Evolutionary conservation across 2,888 invertebrate species (phyloP).

Genomic region (Acholoe squamosa): DNA sequence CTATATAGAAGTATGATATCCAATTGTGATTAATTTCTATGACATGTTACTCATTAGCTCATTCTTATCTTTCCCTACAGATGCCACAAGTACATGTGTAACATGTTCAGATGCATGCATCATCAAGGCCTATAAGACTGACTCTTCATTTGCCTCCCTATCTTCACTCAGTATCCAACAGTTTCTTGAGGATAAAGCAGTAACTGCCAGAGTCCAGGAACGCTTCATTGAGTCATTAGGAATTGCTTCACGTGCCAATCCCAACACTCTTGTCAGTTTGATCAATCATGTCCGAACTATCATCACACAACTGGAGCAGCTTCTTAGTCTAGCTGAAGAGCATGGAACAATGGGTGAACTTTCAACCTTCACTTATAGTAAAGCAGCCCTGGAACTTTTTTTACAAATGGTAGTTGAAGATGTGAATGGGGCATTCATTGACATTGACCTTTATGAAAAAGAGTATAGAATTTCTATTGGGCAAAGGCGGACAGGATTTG

Average conservation of each 20-base stretch:
- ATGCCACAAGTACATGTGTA: not conserved
- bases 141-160: constrained; percentile 17
- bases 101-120: not conserved
- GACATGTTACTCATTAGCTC: too few relatives aligned
- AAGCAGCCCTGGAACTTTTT: not conserved
- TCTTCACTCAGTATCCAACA: constrained; percentile 11
- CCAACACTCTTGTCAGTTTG: not conserved
- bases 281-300: not conserved
- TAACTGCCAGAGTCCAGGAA: not conserved
- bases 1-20: too few relatives aligned
- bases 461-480: not conserved
- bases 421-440: not conserved
- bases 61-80: not conserved
- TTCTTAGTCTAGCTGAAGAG: not conserved
- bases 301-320: not conserved
- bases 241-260: not conserved
- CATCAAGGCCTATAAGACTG: not conserved
- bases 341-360: not conserved
- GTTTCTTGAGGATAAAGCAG: not conserved
- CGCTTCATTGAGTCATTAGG: not conserved
- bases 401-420: not conserved
- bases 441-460: not conserved
- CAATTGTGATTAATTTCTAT: too few relatives aligned
- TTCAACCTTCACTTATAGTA: not conserved
- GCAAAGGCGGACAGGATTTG: not conserved